Conservation (phyloP, 2,888 invertebrate species). For the Pinctada fucata region DNA sequence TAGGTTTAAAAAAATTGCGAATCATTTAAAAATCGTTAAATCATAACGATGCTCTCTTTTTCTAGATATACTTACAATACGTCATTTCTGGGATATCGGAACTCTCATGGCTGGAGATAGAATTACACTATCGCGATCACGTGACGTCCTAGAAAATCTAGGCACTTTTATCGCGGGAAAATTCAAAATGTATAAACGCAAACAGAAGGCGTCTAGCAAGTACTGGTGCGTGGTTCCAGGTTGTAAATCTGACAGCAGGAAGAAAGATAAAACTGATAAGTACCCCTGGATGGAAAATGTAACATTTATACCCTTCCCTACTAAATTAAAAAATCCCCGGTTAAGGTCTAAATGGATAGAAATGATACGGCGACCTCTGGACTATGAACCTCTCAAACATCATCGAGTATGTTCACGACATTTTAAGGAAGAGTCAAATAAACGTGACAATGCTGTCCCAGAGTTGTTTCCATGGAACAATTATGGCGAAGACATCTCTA, state of each 20-base stretch:
- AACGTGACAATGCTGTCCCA: not conserved
- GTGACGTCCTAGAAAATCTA: not conserved
- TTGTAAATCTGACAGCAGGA: not conserved
- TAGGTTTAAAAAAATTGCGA: no score
- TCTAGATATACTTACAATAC: no score
- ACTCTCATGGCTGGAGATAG: not conserved
- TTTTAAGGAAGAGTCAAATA: not conserved
- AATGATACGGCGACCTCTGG: slow-evolving; percentile 6
- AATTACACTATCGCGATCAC: not conserved
- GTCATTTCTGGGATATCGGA: not conserved
- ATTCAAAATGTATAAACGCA: no score
- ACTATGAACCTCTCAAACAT: not conserved
- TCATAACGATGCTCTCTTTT: no score
- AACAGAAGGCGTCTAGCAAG: not conserved
- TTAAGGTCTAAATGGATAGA: not conserved
- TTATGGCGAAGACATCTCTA: no score
- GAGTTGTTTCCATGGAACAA: slow-evolving; percentile 13
- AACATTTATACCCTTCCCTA: slow-evolving; percentile 1
- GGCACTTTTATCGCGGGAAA: slow-evolving; percentile 20
- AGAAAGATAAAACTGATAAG: not conserved
- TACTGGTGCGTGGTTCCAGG: slow-evolving; percentile 13
- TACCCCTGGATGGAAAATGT: slow-evolving; percentile 18
- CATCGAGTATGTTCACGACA: slow-evolving; percentile 14
- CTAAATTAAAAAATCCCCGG: not conserved
- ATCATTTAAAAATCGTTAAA: no score